Conservation (phyloP, 2,888 invertebrate species). For the Ischnura elegans region DNA sequence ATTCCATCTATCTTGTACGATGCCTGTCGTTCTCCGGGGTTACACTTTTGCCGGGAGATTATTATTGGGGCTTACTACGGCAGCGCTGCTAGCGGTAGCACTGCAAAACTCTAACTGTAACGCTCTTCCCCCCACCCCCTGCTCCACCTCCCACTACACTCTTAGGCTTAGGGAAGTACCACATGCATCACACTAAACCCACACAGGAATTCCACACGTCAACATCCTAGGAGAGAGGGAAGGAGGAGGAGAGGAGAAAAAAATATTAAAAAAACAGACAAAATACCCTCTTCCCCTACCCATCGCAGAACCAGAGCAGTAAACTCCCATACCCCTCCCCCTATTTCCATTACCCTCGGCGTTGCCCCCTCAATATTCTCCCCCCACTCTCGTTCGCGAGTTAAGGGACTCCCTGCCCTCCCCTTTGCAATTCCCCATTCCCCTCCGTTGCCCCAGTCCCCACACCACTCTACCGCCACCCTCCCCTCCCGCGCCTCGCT, state of each 20-base stretch:
- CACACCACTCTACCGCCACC: background rate
- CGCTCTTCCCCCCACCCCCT: background rate
- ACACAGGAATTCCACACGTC: background rate
- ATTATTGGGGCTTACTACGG: constrained; percentile 3
- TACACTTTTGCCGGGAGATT: constrained; percentile 46
- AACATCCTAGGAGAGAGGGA: too few relatives aligned
- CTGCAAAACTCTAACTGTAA: constrained; percentile 48
- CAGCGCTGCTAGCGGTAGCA: constrained; percentile 46
- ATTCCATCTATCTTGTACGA: background rate
- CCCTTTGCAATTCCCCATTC: constrained; percentile 13
- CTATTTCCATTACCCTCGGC: background rate
- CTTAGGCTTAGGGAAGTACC: background rate
- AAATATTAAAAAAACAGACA: too few relatives aligned
- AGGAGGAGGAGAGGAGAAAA: too few relatives aligned
- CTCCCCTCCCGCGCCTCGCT: background rate
- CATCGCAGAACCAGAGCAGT: constrained; percentile 9
- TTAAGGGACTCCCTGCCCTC: background rate
- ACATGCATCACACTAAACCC: background rate
- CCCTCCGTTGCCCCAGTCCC: constrained; percentile 29
- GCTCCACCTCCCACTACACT: background rate
- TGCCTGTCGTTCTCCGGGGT: background rate
- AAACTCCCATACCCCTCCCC: background rate
- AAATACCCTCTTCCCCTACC: background rate
- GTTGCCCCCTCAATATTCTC: background rate
- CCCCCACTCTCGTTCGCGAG: background rate